These are phyloP conservation scores for Platyrinchus mystaceus DNA, from an alignment of 2,797 vertebrate genomes.

Conservation along the genomic window DNA sequence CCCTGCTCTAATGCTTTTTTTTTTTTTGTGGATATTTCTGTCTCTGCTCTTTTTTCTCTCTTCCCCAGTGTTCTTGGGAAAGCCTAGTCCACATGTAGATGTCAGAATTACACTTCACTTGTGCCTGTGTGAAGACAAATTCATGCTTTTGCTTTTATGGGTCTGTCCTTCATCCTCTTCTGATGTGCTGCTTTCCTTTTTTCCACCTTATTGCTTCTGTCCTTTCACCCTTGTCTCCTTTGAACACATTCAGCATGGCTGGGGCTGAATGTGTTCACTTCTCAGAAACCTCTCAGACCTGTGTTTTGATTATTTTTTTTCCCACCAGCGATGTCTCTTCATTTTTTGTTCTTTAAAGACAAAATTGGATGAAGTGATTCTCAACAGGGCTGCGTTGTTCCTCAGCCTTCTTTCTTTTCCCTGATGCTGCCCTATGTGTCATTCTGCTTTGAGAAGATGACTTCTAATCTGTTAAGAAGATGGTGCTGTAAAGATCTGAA, in stretches of 20 bases:
- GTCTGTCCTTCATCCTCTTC: constrained; percentile 47
- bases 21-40: background rate
- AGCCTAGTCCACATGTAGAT: background rate
- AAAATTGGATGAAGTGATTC: constrained; percentile 42
- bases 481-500: constrained; percentile 45
- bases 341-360: constrained; percentile 57
- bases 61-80: constrained; percentile 8
- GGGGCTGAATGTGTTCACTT: constrained; percentile 34
- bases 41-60: background rate
- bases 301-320: constrained; percentile 42
- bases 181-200: constrained; percentile 44
- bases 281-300: constrained; percentile 49
- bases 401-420: constrained; percentile 49
- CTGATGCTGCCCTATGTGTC: constrained; percentile 41
- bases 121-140: constrained; percentile 6
- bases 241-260: constrained; percentile 29
- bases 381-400: constrained; percentile 34
- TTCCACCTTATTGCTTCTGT: constrained; percentile 44
- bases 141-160: constrained; percentile 14
- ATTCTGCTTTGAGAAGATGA: constrained; percentile 53
- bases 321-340: constrained; percentile 32
- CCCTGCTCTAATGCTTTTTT: background rate
- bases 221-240: constrained; percentile 51
- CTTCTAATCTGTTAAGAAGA: constrained; percentile 60
- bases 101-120: background rate